A percentile compares a stretch with the other conserved stretches of the same genome.
phyloP scores from a whole-genome alignment of 2,888 invertebrate genomes.

The Lithophane semibrunnea region DNA sequence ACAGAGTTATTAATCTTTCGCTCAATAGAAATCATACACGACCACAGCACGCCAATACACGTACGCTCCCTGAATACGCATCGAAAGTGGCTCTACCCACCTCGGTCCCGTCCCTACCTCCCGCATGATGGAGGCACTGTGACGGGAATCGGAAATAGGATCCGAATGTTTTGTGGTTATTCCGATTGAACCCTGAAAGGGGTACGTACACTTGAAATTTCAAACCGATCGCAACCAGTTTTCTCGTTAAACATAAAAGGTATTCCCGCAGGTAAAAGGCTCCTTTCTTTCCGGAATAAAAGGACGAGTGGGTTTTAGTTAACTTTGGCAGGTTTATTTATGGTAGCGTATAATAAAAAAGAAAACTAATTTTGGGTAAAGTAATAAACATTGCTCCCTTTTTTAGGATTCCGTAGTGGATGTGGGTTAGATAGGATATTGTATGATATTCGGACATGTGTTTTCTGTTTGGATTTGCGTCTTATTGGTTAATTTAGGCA shows the following conservation, averaged over 20 bases:
- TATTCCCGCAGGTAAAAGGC: constrained; percentile 76
- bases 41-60: constrained; percentile 55
- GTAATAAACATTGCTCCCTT: constrained; percentile 66
- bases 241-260: constrained; percentile 80
- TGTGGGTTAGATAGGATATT: constrained; percentile 56
- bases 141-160: constrained; percentile 87
- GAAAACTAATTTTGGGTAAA: constrained; percentile 68
- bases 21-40: constrained; percentile 63
- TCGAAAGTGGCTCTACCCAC: constrained; percentile 77
- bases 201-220: constrained; percentile 83
- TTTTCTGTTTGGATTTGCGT: constrained; percentile 26
- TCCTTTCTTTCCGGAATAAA: constrained; percentile 73
- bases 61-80: constrained; percentile 75
- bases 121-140: constrained; percentile 83
- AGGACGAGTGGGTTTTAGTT: constrained; percentile 70
- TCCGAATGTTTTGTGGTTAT: constrained; percentile 87
- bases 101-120: constrained; percentile 71
- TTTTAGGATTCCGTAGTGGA: constrained; percentile 56
- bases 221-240: constrained; percentile 78
- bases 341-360: constrained; percentile 67
- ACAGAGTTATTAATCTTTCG: constrained; percentile 56
- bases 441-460: constrained; percentile 46
- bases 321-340: constrained; percentile 71
- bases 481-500: constrained; percentile 16
- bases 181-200: constrained; percentile 86